These are phyloP conservation scores for Carabus problematicus DNA, from an alignment of 2,888 invertebrate genomes.

Conservation along the genomic window DNA sequence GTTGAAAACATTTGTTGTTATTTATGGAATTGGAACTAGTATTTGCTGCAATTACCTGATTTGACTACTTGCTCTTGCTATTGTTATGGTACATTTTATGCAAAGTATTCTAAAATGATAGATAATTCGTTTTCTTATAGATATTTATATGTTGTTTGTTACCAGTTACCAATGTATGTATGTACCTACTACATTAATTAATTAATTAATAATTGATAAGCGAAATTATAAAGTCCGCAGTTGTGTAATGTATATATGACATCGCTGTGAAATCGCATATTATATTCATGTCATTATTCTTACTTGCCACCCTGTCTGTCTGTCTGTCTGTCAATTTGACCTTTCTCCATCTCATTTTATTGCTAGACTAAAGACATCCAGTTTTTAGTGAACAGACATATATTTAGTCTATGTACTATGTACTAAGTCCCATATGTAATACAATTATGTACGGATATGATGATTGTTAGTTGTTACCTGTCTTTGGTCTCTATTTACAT, in stretches of 20 bases:
- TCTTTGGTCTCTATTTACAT: neutral
- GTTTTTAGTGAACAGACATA: neutral
- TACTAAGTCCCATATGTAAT: too few species aligned
- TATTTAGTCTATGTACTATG: neutral
- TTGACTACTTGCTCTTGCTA: too few species aligned
- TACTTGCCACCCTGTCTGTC: too few species aligned
- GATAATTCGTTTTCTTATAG: too few species aligned
- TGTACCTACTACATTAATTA: neutral
- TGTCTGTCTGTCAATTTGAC: neutral
- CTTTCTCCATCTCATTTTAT: conserved; percentile 14
- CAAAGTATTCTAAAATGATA: too few species aligned
- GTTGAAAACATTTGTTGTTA: conserved; percentile 20
- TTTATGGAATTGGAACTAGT: neutral
- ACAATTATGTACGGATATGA: too few species aligned
- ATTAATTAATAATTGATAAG: neutral
- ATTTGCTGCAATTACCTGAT: neutral
- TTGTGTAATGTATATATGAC: conserved; percentile 27
- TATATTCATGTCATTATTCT: too few species aligned
- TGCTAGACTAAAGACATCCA: neutral
- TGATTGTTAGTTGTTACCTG: too few species aligned
- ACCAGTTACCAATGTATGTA: neutral
- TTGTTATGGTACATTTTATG: too few species aligned
- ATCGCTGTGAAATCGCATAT: conserved; percentile 19
- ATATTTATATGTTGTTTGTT: neutral
- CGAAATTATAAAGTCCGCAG: conserved; percentile 29